Percentiles rank a stretch among this genome's conserved stretches.
phyloP scores from a whole-genome alignment of 2,888 invertebrate species.

The Drepana falcataria region DNA sequence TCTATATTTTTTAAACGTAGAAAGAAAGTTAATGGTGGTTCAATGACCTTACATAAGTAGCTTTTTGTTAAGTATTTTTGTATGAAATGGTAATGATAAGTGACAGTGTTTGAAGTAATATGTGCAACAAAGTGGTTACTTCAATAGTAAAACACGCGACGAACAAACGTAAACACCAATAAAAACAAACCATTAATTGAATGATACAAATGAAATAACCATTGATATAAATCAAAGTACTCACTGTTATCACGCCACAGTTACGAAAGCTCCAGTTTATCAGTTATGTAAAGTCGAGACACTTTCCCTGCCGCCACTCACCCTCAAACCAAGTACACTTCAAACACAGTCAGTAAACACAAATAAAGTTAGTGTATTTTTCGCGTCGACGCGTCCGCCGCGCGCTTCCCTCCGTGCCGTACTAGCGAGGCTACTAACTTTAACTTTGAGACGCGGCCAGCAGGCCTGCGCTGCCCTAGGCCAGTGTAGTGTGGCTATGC shows the following conservation, averaged over 20 bases:
- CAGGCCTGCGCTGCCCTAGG: slow-evolving; percentile 26
- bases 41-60: no score
- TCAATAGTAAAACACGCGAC: no score
- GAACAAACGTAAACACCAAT: slow-evolving; percentile 5
- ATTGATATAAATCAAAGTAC: slow-evolving; percentile 33
- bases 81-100: no score
- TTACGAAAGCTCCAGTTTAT: slow-evolving; percentile 62
- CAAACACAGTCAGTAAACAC: slow-evolving; percentile 47
- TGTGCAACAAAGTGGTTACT: no score
- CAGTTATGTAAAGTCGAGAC: slow-evolving; percentile 57
- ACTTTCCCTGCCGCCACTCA: slow-evolving; percentile 47
- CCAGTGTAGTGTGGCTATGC: slow-evolving; percentile 9
- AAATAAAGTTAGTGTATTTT: slow-evolving; percentile 37
- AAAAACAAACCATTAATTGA: slow-evolving; percentile 17
- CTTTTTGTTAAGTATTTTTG: no score
- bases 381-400: slow-evolving; percentile 55
- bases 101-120: no score
- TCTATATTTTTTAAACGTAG: neutral
- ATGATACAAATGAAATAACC: slow-evolving; percentile 19
- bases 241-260: slow-evolving; percentile 72
- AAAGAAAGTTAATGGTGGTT: no score
- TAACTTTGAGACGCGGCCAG: slow-evolving; percentile 42
- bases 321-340: slow-evolving; percentile 34
- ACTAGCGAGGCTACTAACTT: slow-evolving; percentile 60
- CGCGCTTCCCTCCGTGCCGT: slow-evolving; percentile 57